Conservation (phyloP, 2,113 vertebrate genomes). For the Saguinus midas region DNA sequence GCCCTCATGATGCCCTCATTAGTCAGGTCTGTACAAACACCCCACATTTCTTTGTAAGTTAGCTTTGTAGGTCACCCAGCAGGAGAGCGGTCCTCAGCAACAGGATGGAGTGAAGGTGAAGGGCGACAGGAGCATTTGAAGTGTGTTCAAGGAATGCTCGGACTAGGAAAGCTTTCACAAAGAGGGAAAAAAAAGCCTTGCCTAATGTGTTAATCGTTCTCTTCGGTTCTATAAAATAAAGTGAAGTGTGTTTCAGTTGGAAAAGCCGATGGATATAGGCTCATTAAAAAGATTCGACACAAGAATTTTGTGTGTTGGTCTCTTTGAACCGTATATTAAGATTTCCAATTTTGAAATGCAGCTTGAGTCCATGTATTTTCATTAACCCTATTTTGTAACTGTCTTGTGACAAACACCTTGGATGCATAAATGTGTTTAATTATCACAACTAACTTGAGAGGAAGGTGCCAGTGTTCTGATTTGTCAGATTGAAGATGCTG, state of each 20-base stretch:
- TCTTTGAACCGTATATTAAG: not conserved
- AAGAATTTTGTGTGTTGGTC: not conserved
- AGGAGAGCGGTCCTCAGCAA: not conserved
- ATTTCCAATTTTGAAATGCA: not conserved
- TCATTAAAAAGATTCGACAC: not conserved
- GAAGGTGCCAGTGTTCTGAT: not conserved
- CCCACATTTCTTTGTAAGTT: slow-evolving; percentile 29
- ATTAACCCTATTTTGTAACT: not conserved
- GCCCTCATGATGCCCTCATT: slow-evolving; percentile 16
- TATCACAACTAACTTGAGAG: not conserved
- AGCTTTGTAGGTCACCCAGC: not conserved
- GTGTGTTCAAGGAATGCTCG: not conserved
- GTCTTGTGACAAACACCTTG: not conserved
- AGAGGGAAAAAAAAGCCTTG: not conserved
- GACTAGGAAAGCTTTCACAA: not conserved
- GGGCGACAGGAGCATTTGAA: not conserved
- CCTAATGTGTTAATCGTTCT: not conserved
- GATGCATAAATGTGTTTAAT: not conserved
- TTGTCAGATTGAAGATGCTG: not conserved
- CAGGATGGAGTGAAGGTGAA: not conserved
- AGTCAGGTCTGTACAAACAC: not conserved
- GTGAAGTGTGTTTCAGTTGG: not conserved
- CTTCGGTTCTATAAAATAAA: not conserved
- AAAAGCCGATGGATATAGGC: not conserved
- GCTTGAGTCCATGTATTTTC: not conserved